Conservation (phyloP, 2,888 invertebrate genomes). For the Pristionchus fissidentatus region DNA sequence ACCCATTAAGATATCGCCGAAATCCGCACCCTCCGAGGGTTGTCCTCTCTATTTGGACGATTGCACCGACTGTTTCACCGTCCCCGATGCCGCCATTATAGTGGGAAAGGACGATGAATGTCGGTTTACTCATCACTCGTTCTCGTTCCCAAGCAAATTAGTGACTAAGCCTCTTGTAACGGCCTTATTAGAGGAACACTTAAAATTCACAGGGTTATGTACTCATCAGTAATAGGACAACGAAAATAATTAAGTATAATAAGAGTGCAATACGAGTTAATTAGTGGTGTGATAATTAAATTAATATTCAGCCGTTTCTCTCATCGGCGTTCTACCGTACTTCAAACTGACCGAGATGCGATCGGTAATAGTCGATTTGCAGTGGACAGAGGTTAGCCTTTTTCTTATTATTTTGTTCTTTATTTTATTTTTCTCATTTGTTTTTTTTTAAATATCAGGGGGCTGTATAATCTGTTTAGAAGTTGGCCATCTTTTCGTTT, state of each 20-base stretch:
- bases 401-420: not conserved
- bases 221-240: not conserved
- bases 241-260: not conserved
- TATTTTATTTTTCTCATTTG: not conserved
- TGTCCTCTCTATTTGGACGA: conserved; percentile 54
- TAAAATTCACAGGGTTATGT: too few species aligned
- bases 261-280: not conserved
- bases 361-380: conserved; percentile 61
- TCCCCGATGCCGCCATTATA: conserved; percentile 62
- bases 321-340: conserved; percentile 62
- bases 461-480: too few species aligned
- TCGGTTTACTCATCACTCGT: not conserved
- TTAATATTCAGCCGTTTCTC: conserved; percentile 51
- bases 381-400: conserved; percentile 60
- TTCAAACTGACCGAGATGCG: conserved; percentile 59
- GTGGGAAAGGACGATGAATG: conserved; percentile 62
- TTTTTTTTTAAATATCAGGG: too few species aligned
- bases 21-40: conserved; percentile 53
- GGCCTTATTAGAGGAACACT: too few species aligned
- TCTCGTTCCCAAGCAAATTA: too few species aligned
- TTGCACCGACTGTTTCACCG: conserved; percentile 57
- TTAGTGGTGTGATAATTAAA: not conserved
- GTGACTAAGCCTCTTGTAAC: too few species aligned
- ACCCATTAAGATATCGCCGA: conserved; percentile 54
- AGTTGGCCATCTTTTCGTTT: too few species aligned